phyloP scores from a whole-genome alignment of 2,113 vertebrate species.

The Vanacampus margaritifer region DNA sequence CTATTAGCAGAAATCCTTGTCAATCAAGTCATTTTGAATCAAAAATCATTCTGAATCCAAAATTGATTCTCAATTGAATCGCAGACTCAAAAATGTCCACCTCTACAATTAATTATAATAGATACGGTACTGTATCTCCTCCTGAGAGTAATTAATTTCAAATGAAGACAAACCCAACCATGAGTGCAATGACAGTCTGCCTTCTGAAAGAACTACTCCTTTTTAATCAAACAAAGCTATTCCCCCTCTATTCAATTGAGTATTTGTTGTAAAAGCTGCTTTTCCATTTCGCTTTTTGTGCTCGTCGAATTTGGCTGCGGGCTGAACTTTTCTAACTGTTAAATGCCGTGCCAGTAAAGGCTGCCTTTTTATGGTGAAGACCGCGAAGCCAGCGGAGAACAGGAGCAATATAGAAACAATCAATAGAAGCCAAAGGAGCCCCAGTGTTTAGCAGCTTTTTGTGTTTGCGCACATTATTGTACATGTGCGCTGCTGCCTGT shows the following conservation, averaged over 20 bases:
- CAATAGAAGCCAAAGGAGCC: slow-evolving; percentile 50
- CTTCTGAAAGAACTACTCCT: background rate
- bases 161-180: background rate
- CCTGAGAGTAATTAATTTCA: background rate
- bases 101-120: background rate
- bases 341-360: slow-evolving; percentile 43
- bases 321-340: slow-evolving; percentile 44
- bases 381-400: slow-evolving; percentile 33
- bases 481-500: slow-evolving; percentile 36
- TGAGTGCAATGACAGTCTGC: background rate
- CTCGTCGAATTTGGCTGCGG: slow-evolving; percentile 35
- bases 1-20: too few species aligned
- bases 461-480: slow-evolving; percentile 42
- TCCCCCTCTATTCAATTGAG: slow-evolving; percentile 3
- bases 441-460: slow-evolving; percentile 31
- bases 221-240: background rate
- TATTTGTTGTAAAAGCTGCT: slow-evolving; percentile 4
- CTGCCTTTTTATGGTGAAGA: slow-evolving; percentile 40
- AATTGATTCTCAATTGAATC: too few species aligned
- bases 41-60: too few species aligned
- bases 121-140: too few species aligned
- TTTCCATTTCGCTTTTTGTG: slow-evolving; percentile 6
- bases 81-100: too few species aligned
- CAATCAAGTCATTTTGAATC: too few species aligned
- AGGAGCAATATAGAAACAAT: slow-evolving; percentile 48